Evolutionary conservation across 2,888 invertebrate species (phyloP).

Genomic region (Piscicola geometra): DNA sequence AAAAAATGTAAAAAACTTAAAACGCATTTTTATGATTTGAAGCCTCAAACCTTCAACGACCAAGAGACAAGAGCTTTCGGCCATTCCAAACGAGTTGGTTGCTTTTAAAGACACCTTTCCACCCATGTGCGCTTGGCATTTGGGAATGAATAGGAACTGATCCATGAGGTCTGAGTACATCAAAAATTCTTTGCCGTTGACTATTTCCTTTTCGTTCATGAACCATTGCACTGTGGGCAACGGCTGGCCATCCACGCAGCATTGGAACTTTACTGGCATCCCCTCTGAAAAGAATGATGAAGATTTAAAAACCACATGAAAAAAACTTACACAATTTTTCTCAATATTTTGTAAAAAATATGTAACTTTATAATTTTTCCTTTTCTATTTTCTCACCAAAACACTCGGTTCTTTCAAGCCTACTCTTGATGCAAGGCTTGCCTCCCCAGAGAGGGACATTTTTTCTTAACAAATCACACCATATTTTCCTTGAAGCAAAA

Average conservation of each 20-base stretch:
- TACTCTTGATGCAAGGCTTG: constrained; percentile 26
- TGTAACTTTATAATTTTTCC: background rate
- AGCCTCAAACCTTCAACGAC: constrained; percentile 58
- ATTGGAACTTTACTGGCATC: constrained; percentile 56
- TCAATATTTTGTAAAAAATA: background rate
- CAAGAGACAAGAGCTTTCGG: constrained; percentile 70
- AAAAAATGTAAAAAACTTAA: constrained; percentile 8
- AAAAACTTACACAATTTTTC: background rate
- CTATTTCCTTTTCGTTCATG: constrained; percentile 42
- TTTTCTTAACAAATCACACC: constrained; percentile 49
- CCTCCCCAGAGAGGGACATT: constrained; percentile 37
- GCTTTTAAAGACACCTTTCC: constrained; percentile 83
- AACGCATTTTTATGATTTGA: background rate
- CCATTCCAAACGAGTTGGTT: constrained; percentile 80
- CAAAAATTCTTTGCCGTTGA: constrained; percentile 26
- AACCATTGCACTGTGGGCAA: constrained; percentile 75
- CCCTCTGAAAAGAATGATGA: constrained; percentile 45
- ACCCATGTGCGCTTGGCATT: constrained; percentile 74
- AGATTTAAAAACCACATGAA: background rate
- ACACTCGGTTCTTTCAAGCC: constrained; percentile 33
- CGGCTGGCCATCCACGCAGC: constrained; percentile 73
- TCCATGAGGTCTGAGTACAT: constrained; percentile 37
- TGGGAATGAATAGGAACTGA: constrained; percentile 67
- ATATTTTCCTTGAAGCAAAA: constrained; percentile 52
- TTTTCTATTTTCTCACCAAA: constrained; percentile 27